phyloP scores from a whole-genome alignment of 2,797 vertebrate genomes.

The Periparus ater region DNA sequence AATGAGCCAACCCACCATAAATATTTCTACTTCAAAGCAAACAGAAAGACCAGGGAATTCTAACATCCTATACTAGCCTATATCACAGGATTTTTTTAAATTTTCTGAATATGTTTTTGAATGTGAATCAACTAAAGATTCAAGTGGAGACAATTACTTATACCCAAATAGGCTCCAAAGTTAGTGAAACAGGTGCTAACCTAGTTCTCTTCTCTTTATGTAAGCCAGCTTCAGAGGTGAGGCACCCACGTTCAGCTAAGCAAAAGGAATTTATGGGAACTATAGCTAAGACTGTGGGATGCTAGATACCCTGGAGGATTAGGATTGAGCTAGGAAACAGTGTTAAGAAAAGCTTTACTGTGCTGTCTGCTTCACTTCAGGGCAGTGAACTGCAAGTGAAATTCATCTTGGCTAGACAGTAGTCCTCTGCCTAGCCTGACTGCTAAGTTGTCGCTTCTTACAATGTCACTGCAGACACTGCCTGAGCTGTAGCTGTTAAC shows the following conservation, averaged over 20 bases:
- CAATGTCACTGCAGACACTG: neutral
- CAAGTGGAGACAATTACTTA: neutral
- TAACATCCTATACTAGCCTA: neutral
- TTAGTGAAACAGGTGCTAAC: neutral
- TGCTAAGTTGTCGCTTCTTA: neutral
- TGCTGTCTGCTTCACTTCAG: neutral
- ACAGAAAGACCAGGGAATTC: neutral
- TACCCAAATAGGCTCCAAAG: neutral
- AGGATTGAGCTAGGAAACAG: neutral
- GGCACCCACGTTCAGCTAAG: neutral
- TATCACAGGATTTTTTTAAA: neutral
- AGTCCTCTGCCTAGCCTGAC: neutral
- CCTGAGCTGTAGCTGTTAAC: neutral
- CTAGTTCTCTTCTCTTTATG: neutral
- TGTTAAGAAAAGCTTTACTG: neutral
- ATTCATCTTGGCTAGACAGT: neutral
- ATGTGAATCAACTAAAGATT: neutral
- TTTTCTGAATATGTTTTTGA: neutral
- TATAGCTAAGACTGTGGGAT: neutral
- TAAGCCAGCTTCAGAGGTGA: neutral
- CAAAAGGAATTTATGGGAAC: neutral
- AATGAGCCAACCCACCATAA: neutral
- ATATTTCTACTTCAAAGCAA: neutral
- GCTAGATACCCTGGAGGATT: neutral
- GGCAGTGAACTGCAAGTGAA: neutral